Conservation (phyloP, 2,888 invertebrate species). For the Xylocampa areola region DNA sequence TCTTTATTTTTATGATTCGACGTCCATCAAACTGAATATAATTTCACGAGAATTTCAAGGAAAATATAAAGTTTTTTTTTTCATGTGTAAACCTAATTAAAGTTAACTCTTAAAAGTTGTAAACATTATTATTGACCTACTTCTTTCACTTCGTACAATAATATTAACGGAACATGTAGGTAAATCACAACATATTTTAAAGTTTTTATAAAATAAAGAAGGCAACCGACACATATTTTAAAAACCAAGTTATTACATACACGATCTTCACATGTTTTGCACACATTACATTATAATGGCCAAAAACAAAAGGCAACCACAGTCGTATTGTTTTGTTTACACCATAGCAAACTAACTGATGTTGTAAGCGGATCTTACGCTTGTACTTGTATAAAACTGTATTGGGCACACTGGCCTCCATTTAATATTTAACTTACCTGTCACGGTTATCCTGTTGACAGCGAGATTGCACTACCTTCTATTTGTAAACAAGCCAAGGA, state of each 20-base stretch:
- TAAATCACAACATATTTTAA: no score
- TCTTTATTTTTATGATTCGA: no score
- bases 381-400: conserved; percentile 44
- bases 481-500: conserved; percentile 80
- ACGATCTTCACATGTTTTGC: conserved; percentile 59
- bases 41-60: no score
- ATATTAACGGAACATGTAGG: no score
- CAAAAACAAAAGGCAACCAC: conserved; percentile 77
- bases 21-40: no score
- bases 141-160: no score
- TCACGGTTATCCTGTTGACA: conserved; percentile 78
- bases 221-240: no score
- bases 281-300: conserved; percentile 60
- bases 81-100: no score
- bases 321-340: conserved; percentile 77
- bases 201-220: neutral
- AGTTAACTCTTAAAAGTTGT: no score
- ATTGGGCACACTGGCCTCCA: conserved; percentile 76
- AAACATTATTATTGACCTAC: no score
- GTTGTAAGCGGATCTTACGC: conserved; percentile 37
- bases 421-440: conserved; percentile 79
- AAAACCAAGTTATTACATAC: conserved; percentile 2
- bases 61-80: no score
- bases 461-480: conserved; percentile 74
- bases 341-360: conserved; percentile 44